phyloP scores from a whole-genome alignment of 2,888 invertebrate genomes.

The Choristoneura rosaceana region DNA sequence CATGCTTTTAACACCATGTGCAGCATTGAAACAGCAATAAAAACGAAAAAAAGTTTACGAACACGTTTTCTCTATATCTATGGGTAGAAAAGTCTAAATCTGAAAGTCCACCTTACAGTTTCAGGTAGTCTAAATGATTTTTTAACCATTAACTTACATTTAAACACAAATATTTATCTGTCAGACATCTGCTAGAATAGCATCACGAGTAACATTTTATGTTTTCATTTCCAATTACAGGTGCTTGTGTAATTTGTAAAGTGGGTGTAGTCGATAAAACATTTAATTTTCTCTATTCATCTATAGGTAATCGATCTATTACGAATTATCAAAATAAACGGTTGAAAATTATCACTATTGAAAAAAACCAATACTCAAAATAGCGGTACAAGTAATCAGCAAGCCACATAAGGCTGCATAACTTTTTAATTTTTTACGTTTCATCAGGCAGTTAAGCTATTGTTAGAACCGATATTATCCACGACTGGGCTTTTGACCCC shows the following conservation, averaged over 20 bases:
- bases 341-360: background rate
- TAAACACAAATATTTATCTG: background rate
- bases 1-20: too few species aligned
- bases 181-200: too few species aligned
- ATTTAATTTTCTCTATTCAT: background rate
- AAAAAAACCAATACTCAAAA: background rate
- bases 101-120: too few species aligned
- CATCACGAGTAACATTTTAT: too few species aligned
- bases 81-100: too few species aligned
- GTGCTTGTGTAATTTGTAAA: background rate
- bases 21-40: too few species aligned
- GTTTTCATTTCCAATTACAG: background rate
- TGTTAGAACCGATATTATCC: slow-evolving; percentile 32
- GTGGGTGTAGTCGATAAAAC: background rate
- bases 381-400: background rate
- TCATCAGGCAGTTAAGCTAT: slow-evolving; percentile 23
- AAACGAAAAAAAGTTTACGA: too few species aligned
- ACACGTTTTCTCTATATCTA: too few species aligned
- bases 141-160: background rate
- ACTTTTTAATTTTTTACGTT: slow-evolving; percentile 17
- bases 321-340: background rate
- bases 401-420: slow-evolving; percentile 18
- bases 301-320: background rate
- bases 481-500: slow-evolving; percentile 24
- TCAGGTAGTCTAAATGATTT: too few species aligned